phyloP scores from a whole-genome alignment of 2,113 vertebrate species.

The Prietella phreatophila region DNA sequence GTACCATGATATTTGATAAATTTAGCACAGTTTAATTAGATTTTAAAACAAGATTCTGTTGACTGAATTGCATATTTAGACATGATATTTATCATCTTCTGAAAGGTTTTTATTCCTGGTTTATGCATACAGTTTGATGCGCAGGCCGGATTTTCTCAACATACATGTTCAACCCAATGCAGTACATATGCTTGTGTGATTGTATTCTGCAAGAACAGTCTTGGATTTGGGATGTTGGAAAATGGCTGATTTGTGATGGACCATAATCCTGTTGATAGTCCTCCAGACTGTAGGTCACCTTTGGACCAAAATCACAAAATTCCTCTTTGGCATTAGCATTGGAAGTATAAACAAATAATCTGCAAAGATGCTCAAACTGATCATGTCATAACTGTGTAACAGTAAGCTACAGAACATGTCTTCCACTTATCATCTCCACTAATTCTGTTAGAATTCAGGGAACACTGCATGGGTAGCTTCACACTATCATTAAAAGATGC shows the following conservation, averaged over 20 bases:
- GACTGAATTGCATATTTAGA: constrained; percentile 2
- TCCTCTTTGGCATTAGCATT: background rate
- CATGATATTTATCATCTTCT: background rate
- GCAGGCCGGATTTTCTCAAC: background rate
- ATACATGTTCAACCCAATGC: background rate
- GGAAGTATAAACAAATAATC: background rate
- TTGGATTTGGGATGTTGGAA: background rate
- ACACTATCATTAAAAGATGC: background rate
- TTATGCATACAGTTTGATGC: background rate
- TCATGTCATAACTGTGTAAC: background rate
- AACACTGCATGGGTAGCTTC: background rate
- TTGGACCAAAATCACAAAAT: background rate
- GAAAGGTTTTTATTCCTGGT: background rate
- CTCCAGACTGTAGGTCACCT: background rate
- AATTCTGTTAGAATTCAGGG: background rate
- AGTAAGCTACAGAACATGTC: background rate
- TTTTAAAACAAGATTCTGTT: constrained; percentile 27
- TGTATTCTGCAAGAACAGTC: background rate
- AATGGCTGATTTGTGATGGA: background rate
- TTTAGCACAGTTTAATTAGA: constrained; percentile 29
- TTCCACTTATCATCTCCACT: background rate
- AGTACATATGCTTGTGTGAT: background rate
- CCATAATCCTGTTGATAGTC: background rate
- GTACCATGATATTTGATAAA: constrained; percentile 28
- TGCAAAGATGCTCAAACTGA: background rate